A percentile compares a stretch with the other conserved stretches of the same genome.
phyloP scores from a whole-genome alignment of 2,888 invertebrate species.

The Chelonus formosanus region DNA sequence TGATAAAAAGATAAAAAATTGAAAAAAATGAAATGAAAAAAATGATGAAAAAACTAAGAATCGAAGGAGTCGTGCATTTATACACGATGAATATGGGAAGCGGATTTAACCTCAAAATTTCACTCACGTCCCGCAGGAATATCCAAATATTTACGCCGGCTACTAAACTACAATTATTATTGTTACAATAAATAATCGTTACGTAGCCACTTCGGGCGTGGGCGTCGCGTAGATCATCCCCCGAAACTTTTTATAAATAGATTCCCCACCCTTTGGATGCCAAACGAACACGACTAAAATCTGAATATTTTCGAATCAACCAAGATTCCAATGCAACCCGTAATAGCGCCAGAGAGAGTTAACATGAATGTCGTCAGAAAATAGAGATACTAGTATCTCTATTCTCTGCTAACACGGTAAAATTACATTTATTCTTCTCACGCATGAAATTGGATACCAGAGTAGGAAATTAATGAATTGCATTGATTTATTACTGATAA shows the following conservation, averaged over 20 bases:
- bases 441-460: constrained; percentile 23
- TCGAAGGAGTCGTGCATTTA: constrained; percentile 29
- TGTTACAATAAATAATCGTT: constrained; percentile 55
- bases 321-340: constrained; percentile 42
- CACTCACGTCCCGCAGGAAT: constrained; percentile 25
- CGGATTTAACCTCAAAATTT: constrained; percentile 45
- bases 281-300: constrained; percentile 52
- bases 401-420: constrained; percentile 21
- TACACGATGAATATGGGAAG: constrained; percentile 18
- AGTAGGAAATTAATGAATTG: constrained; percentile 5
- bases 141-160: constrained; percentile 37
- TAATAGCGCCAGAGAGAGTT: constrained; percentile 34
- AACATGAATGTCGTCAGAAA: constrained; percentile 25
- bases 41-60: constrained; percentile 29
- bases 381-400: too few species aligned
- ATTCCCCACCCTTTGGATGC: constrained; percentile 53
- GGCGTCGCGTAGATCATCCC: constrained; percentile 63
- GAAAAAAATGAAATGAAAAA: constrained; percentile 26
- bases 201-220: constrained; percentile 58
- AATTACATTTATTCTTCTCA: constrained; percentile 23
- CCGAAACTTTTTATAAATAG: constrained; percentile 57
- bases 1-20: constrained; percentile 19
- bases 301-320: constrained; percentile 60
- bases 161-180: constrained; percentile 18
- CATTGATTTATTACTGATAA: constrained; percentile 9